Base-by-base conservation (phyloP, 2,113 vertebrate genomes). In the Geothlypis trichas region DNA sequence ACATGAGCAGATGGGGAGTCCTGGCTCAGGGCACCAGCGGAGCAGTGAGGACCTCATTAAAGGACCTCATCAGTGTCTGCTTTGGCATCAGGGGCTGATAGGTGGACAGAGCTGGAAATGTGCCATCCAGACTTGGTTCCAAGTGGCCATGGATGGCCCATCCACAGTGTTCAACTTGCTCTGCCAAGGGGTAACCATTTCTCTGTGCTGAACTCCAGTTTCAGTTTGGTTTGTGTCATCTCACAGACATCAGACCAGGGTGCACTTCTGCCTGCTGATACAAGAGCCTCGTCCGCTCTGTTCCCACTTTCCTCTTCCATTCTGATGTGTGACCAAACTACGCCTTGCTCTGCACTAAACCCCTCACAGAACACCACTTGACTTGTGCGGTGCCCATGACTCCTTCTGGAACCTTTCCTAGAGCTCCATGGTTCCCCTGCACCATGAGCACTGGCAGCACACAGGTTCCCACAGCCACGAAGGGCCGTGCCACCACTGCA, bases 401-500 rank as follows among this genome's bases (percentile, higher is more conserved):
- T 74, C 51, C 37, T 68, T 46, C 47, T 35, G 54, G 58, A 51
- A 27, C 72, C 28, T 67, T 51, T 35, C 41, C 47, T 65, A 46
- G 47, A 51, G 67, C 59, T 61, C 41, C 35, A 16, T 1, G 9
- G 37, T 15, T 22, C 22, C n/a, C 15, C 57, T 31, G 19, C 39
- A 35, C 35, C 4, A 1, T 1, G 17, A 42, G 22, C 67, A 22
- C 15, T 30, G 51, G 46, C 8, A 68, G 41, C 18, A 65, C 3
- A 3, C 4, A 13, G 22, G 49, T 67, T 61, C 63, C 58, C 7
- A 0, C 33, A 15, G 8, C 39, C 37, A 63, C 8, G 0, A 41
- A 35, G 37, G 24, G 39, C 62, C 28, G 6, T n/a, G 52, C 28
- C 30, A 23, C 23, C 0, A 0, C 62, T 5, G 1, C 16, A 11